Conservation (phyloP, 2,113 vertebrate species). For the Tachysurus vachellii region DNA sequence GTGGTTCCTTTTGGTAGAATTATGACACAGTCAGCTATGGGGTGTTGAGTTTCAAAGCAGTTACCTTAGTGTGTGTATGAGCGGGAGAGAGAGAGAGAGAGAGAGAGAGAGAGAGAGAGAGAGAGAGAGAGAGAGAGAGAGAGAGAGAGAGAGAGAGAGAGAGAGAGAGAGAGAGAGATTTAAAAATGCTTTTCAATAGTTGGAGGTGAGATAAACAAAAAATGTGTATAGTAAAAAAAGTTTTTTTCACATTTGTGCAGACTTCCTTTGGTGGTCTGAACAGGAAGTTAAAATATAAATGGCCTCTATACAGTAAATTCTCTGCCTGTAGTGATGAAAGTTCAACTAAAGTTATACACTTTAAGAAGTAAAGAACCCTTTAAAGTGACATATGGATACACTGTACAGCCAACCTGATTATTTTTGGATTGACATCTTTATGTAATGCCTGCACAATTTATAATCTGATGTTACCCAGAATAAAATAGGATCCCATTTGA, state of each 20-base stretch:
- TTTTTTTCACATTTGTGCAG: background rate
- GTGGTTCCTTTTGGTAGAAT: background rate
- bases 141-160: too few relatives aligned
- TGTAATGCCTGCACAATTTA: background rate
- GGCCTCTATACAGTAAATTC: background rate
- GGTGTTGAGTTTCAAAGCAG: background rate
- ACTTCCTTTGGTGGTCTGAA: background rate
- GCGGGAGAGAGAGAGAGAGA: background rate
- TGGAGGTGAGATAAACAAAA: background rate
- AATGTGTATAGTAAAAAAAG: background rate
- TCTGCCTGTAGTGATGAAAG: too few relatives aligned
- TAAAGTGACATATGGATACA: background rate
- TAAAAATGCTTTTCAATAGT: too few relatives aligned
- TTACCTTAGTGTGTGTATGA: background rate
- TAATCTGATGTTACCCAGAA: background rate
- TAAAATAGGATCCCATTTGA: background rate
- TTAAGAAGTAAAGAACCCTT: background rate
- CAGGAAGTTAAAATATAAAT: background rate
- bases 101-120: background rate
- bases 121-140: too few relatives aligned
- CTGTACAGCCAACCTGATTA: background rate
- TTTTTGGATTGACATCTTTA: background rate
- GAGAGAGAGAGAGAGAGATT: too few relatives aligned
- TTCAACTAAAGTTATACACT: background rate
- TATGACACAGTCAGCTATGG: background rate